Evolutionary conservation across 2,113 vertebrate genomes (phyloP).

Genomic region (Microcebus ravelobensis): DNA sequence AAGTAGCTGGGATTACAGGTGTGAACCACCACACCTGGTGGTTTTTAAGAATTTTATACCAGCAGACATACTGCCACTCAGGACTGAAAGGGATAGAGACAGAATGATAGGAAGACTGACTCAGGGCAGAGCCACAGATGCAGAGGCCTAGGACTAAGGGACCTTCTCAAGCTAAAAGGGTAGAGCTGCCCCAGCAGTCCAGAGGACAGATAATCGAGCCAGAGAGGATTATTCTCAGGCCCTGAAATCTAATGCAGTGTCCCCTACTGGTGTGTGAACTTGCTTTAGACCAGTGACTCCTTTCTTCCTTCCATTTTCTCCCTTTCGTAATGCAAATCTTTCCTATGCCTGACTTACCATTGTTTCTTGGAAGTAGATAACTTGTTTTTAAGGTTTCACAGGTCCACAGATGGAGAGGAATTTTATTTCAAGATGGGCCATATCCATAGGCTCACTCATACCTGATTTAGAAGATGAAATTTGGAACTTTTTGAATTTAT

Average conservation of each 20-base stretch:
- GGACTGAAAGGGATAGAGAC: neutral
- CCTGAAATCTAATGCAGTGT: neutral
- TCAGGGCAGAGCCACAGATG: neutral
- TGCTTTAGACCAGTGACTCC: neutral
- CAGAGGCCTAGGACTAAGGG: neutral
- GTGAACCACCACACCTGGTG: too few relatives aligned
- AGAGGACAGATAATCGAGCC: neutral
- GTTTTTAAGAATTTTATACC: neutral
- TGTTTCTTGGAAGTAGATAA: slow-evolving; percentile 1
- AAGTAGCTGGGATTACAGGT: too few relatives aligned
- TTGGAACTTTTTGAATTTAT: neutral
- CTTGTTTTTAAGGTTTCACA: neutral
- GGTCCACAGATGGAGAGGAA: neutral
- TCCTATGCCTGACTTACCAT: neutral
- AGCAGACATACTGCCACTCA: neutral
- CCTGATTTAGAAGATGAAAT: slow-evolving; percentile 4
- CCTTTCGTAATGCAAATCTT: neutral
- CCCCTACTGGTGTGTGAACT: neutral
- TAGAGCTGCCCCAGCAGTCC: neutral
- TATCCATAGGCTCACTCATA: neutral
- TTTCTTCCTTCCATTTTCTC: neutral
- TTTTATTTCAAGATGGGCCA: neutral
- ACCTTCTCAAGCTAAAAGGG: neutral
- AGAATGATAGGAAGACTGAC: neutral
- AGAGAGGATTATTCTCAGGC: neutral